Base-by-base conservation (phyloP, 2,888 invertebrate genomes). In the Pristionchus entomophagus region DNA sequence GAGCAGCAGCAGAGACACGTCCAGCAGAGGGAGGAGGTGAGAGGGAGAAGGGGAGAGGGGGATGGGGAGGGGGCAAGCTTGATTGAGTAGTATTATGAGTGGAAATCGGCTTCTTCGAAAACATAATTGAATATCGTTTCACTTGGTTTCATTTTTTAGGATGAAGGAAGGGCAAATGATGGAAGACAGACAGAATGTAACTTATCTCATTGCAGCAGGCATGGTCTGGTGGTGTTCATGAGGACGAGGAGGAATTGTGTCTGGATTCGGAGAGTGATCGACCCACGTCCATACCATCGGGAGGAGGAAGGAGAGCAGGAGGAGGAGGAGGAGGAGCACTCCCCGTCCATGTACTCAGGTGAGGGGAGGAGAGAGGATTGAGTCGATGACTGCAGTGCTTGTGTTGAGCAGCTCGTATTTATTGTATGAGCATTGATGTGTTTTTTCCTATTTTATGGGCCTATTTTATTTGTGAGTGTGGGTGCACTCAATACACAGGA, bases 231-330 rank as follows among this genome's bases (percentile, higher is more conserved):
- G 38, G 69, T 41, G 62, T 10, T 45, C 45, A 45, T 10, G 22
- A 35, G 14, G 29, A 35, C 5, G 69, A 69, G 1, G 69, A 69
- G 41, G 69, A 69, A 22, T 41, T 69, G 69, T n/a, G 19, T 22
- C 38, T 69, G 3, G 69, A 69, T 38, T 69, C 69, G 41, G 69
- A 69, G 69, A 69, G 69, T 69, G 69, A 69, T 69, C 69, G 69
- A 38, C 69, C 69, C 10, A 14, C 32, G 4, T 69, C 69, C 35
- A 69, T 69, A 6, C 69, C 38, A 19, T 69, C 69, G 22, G 69
- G 69, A 69, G 38, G 69, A 38, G 69, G 5, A 19, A 22, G 19
- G 4, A 32, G 35, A 65, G 65, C 32, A 62, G 10, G 62, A 65
- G 32, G 29, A 32, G 12, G 17, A 12, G 19, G 35, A 65, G 65